Conservation (phyloP, 2,113 vertebrate genomes). For the Aegithalos caudatus region DNA sequence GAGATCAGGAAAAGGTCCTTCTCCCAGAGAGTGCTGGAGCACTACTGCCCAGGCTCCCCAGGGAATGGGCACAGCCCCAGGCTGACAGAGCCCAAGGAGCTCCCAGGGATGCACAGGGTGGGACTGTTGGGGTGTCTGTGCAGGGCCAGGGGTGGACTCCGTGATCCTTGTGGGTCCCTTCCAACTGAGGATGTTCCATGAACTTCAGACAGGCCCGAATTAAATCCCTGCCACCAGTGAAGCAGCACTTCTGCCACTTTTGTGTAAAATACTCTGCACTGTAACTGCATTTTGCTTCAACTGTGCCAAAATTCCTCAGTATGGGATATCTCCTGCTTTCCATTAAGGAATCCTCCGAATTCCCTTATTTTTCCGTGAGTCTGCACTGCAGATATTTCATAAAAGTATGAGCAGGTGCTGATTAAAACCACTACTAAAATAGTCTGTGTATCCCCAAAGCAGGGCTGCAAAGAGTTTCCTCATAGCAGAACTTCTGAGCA, state of each 20-base stretch:
- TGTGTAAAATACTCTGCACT: background rate
- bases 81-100: background rate
- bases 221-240: background rate
- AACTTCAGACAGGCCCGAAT: background rate
- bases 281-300: background rate
- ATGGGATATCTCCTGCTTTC: background rate
- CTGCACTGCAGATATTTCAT: background rate
- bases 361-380: background rate
- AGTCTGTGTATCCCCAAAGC: background rate
- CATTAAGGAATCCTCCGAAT: background rate
- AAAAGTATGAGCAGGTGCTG: background rate
- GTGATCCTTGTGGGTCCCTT: background rate
- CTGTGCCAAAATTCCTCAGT: background rate
- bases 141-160: rapidly evolving
- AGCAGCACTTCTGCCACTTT: background rate
- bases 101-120: background rate
- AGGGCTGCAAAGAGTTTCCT: background rate
- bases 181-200: background rate
- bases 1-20: background rate
- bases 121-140: background rate
- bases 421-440: background rate
- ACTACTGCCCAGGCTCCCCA: background rate
- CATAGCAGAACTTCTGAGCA: background rate
- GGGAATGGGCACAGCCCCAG: background rate
- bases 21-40: background rate